Evolutionary conservation across 2,113 vertebrate genomes (phyloP), one percentile per base, ranked within the genome.

Genomic region (Gymnocephalus cernua): DNA sequence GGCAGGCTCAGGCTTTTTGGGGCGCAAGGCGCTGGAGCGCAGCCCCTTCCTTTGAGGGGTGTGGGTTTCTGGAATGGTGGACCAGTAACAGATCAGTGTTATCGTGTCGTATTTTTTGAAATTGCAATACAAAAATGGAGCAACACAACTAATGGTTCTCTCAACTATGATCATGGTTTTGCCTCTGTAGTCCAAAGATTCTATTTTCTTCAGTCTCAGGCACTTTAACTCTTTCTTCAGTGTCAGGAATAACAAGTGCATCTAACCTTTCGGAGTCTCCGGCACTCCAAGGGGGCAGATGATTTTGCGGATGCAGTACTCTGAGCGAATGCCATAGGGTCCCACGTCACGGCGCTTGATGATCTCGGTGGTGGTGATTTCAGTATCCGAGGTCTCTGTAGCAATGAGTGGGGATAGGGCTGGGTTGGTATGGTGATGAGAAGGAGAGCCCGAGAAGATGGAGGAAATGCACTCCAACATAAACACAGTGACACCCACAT

Each of bases 321-420:
- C 98, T 7, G 98, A 99, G 29, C 98, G 97, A 90, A 99, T 98
- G 70, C 97, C 98, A 0, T 99, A 99, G 0, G 97, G 97, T 59
- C 98, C 98, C 78, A 99, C 98, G 69, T 99, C 98, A 74, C 98
- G 95, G 13, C 98, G 93, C 84, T 99, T 99, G 92, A 99, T 99
- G 89, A 99, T 99, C 95, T 99, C 98, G 2, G 98, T 99, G 68
- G 98, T 99, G 77, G 97, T 99, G 92, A 99, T 99, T 93, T 99
- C 98, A 10, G 96, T 99, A 66, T 99, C 98, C 4, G 98, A 96
- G 14, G 97, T 98, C 95, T 99, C 98, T 99, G 93, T 89, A 88
- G 95, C 84, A 92, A 90, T 86, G 91, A 90, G 92, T 84, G 88
- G 89, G 91, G 88, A 93, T 80, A 93, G 90, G 86, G 90, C 88